A percentile compares a stretch with the other conserved stretches of the same genome.
Conservation (phyloP, 2,113 vertebrate species). For the Melanerpes formicivorus region DNA sequence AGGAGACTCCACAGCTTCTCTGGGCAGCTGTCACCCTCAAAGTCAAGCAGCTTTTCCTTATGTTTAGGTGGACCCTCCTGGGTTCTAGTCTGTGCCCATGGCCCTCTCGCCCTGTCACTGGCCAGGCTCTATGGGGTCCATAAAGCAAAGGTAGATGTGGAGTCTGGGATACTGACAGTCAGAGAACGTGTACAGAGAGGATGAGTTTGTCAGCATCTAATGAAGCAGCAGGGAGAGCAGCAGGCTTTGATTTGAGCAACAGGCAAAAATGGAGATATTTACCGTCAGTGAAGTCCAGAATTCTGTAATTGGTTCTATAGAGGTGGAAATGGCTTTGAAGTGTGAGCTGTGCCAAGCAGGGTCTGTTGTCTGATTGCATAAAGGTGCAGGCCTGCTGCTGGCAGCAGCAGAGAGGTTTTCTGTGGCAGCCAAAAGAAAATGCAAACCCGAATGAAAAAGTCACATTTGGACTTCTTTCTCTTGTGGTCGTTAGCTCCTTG, state of each 20-base stretch:
- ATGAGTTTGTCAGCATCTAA: background rate
- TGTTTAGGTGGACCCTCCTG: too few species aligned
- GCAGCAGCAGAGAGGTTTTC: background rate
- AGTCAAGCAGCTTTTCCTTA: too few species aligned
- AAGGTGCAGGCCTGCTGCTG: background rate
- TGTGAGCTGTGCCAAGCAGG: background rate
- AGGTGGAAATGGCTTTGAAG: background rate
- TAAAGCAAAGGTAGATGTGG: background rate
- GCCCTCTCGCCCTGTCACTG: too few species aligned
- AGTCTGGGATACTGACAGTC: background rate
- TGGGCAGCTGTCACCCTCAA: too few species aligned
- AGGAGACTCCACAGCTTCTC: too few species aligned
- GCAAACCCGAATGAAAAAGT: background rate
- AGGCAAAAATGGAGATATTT: background rate
- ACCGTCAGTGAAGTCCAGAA: background rate
- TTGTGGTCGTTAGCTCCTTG: background rate
- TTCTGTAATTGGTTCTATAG: background rate
- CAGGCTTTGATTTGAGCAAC: background rate
- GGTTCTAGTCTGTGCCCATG: too few species aligned
- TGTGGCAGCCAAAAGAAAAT: background rate
- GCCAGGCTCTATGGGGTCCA: background rate
- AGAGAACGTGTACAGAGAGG: background rate
- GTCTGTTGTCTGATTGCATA: background rate
- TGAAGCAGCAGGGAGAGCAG: background rate
- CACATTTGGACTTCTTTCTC: background rate